phyloP scores from a whole-genome alignment of 2,797 vertebrate genomes.

The Avahi laniger region DNA sequence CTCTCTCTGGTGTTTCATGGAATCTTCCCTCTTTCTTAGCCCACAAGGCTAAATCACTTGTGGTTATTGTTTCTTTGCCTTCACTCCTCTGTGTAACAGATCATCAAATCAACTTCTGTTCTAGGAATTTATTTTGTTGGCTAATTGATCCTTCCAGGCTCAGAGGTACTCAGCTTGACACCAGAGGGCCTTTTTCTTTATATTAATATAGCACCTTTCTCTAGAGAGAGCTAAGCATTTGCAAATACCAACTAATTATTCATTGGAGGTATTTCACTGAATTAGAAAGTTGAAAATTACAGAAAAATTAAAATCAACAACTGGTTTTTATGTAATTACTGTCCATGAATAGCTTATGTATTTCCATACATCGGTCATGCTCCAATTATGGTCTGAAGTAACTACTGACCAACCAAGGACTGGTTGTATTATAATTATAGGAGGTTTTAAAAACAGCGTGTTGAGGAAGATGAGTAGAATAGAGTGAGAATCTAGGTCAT shows the following conservation, averaged over 20 bases:
- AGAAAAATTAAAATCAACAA: conserved; percentile 46
- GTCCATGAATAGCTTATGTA: background rate
- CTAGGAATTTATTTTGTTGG: conserved; percentile 49
- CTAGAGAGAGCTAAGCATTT: conserved; percentile 58
- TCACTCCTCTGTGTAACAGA: conserved; percentile 40
- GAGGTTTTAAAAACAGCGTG: background rate
- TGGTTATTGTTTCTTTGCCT: conserved; percentile 27
- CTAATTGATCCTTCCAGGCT: conserved; percentile 60
- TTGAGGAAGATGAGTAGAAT: background rate
- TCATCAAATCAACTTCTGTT: conserved; percentile 54
- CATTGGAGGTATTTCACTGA: conserved; percentile 2
- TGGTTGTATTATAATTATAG: background rate
- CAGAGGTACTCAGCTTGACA: conserved; percentile 31
- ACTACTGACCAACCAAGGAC: background rate
- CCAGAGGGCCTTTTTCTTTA: conserved; percentile 49
- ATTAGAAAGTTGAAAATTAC: conserved; percentile 41
- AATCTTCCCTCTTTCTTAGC: background rate
- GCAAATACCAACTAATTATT: conserved; percentile 54
- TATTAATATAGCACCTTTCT: conserved; percentile 47
- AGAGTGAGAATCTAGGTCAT: background rate
- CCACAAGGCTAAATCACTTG: background rate
- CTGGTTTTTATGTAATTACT: background rate
- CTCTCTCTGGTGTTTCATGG: background rate
- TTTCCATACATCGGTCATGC: background rate
- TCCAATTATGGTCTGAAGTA: background rate